Percentiles rank a stretch among this genome's conserved stretches.
These are phyloP conservation scores for Myotis yumanensis DNA, from an alignment of 2,113 vertebrate species.

Conservation along the genomic window DNA sequence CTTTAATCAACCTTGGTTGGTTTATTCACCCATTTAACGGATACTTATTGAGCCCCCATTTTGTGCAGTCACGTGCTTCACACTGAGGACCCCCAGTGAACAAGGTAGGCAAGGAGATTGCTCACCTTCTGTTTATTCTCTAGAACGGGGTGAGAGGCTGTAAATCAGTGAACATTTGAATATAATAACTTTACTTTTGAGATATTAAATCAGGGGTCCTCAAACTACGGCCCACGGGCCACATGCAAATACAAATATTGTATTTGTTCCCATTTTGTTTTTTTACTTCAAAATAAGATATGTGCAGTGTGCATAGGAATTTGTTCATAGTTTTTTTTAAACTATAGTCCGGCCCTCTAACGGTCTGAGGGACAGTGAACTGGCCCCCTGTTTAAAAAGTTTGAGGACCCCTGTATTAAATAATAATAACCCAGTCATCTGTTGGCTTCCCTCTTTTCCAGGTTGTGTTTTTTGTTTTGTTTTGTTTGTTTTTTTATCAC, in stretches of 20 bases:
- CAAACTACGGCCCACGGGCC: too few relatives aligned
- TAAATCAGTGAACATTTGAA: neutral
- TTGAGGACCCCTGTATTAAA: neutral
- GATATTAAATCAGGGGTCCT: neutral
- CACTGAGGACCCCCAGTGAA: neutral
- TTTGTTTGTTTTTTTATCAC: neutral
- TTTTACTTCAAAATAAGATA: too few relatives aligned
- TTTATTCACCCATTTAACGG: neutral
- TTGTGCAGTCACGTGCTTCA: neutral
- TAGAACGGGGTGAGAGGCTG: neutral
- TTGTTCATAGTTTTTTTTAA: too few relatives aligned
- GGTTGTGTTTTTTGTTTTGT: too few relatives aligned
- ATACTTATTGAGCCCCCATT: neutral
- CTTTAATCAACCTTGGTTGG: neutral
- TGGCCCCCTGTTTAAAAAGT: too few relatives aligned
- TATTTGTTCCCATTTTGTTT: too few relatives aligned
- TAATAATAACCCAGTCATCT: slow-evolving; percentile 24
- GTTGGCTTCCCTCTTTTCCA: neutral
- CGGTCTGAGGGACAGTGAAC: too few relatives aligned
- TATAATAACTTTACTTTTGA: neutral
- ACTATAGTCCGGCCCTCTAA: too few relatives aligned
- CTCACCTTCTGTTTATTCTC: neutral
- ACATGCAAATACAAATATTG: too few relatives aligned
- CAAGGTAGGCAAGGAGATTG: too few relatives aligned
- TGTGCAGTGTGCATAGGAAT: too few relatives aligned